Conservation (phyloP, 2,113 vertebrate genomes). For the Heterochromis multidens region DNA sequence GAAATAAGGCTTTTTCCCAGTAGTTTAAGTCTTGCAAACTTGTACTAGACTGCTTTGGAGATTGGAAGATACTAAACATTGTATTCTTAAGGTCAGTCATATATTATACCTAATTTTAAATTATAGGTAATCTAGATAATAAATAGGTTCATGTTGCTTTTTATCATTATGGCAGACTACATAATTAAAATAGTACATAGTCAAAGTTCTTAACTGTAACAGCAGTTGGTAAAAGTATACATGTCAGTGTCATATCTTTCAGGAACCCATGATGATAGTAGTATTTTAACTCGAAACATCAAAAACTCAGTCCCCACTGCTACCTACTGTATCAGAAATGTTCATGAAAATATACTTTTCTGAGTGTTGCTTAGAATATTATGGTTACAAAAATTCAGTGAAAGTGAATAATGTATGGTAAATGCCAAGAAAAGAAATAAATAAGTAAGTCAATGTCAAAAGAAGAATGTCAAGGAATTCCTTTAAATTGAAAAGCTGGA, state of each 20-base stretch:
- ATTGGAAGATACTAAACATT: not conserved
- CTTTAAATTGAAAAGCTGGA: constrained; percentile 48
- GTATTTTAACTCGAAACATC: no score
- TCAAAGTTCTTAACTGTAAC: not conserved
- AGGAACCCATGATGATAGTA: not conserved
- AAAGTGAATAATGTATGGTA: constrained; percentile 20
- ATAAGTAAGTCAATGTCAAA: constrained; percentile 45
- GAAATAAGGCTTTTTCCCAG: not conserved
- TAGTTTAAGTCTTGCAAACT: not conserved
- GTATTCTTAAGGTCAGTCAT: not conserved
- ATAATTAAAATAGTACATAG: not conserved
- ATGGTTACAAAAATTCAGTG: not conserved
- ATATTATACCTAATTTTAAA: not conserved
- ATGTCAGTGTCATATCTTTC: not conserved
- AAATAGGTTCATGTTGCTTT: not conserved
- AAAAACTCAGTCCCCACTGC: not conserved
- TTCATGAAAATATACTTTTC: not conserved
- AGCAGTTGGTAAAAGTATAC: not conserved
- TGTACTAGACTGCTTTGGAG: not conserved
- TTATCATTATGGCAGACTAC: not conserved
- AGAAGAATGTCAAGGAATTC: constrained; percentile 36
- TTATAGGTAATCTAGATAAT: not conserved
- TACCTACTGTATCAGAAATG: not conserved
- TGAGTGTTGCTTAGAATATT: not conserved
- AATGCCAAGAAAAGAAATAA: constrained; percentile 8